Conservation (phyloP, 2,888 invertebrate species). For the Spodoptera exigua region DNA sequence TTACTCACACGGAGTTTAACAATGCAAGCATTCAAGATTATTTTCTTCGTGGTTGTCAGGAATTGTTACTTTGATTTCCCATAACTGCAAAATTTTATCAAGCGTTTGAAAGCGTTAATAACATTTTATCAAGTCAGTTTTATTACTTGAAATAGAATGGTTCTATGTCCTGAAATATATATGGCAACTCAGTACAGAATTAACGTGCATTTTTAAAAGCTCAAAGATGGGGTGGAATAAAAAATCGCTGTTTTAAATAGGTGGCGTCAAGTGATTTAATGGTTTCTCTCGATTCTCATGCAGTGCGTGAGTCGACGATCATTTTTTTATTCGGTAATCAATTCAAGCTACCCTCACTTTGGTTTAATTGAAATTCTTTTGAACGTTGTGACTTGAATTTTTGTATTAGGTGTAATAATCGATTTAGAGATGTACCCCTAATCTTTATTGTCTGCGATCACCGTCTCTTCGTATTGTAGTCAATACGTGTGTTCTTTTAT, state of each 20-base stretch:
- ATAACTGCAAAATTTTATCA: too few species aligned
- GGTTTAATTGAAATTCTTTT: slow-evolving; percentile 83
- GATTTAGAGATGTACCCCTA: slow-evolving; percentile 35
- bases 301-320: slow-evolving; percentile 79
- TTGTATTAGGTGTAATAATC: slow-evolving; percentile 51
- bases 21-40: too few species aligned
- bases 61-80: too few species aligned
- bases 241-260: slow-evolving; percentile 86
- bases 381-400: slow-evolving; percentile 77
- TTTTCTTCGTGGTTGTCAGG: too few species aligned
- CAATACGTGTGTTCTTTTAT: not conserved
- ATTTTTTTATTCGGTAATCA: slow-evolving; percentile 86
- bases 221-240: slow-evolving; percentile 73
- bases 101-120: too few species aligned
- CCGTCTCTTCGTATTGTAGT: not conserved
- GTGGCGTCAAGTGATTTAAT: slow-evolving; percentile 86
- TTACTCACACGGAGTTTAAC: too few species aligned
- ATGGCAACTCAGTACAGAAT: slow-evolving; percentile 36
- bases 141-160: not conserved
- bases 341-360: slow-evolving; percentile 67
- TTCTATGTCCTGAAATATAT: not conserved
- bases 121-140: too few species aligned
- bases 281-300: slow-evolving; percentile 80
- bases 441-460: slow-evolving; percentile 24
- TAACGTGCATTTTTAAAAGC: slow-evolving; percentile 52